Base-by-base conservation (phyloP, 2,113 vertebrate genomes). In the Neotragus pygmaeus region DNA sequence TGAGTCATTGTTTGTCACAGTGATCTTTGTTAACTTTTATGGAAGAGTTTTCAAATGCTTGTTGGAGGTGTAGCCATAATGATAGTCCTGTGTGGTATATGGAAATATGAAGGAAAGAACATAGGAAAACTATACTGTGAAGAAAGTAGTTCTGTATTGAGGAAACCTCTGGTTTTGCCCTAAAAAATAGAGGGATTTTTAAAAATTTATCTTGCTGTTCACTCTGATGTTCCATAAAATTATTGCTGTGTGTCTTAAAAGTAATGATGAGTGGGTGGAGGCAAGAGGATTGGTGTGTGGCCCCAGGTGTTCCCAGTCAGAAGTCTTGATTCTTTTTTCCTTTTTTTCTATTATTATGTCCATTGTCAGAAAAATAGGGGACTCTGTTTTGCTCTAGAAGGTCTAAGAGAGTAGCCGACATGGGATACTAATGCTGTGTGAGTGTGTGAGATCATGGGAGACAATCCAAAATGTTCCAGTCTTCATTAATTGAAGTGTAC, bases 351-450 rank as follows among this genome's bases (percentile, higher is more conserved):
- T 83, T 95, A 14, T 49, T 92, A n/a, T 75, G 95, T 96, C 89
- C 43, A 94, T 97, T 98, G 85, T 98, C 27, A 94, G 45, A 51
- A 55, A 96, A 90, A 43, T 80, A 28, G 17, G 87, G 81, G 64
- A 77, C 16, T 27, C 84, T 43, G 1, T 80, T 96, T 96, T 57
- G 28, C 60, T 95, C 96, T 89, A 88, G 47, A 94, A 33, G 83
- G 51, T 91, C 33, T 70, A 45, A 43, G 77, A 94, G 93, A 94
- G 89, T 91, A 17, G 64, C 92, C 66, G 21, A 96, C 84, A 70
- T 77, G 14, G 78, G 49, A 73, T n/a, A 94, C 96, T 98, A 97
- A 97, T 97, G 58, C 39, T 85, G 16, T 89, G 62, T 57, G 97
- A 90, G 88, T 95, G 90, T 81, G 14, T 91, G 94, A 96, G 95